Base-by-base conservation (phyloP, 2,888 invertebrate genomes). In the Ennomos fuscantarius region DNA sequence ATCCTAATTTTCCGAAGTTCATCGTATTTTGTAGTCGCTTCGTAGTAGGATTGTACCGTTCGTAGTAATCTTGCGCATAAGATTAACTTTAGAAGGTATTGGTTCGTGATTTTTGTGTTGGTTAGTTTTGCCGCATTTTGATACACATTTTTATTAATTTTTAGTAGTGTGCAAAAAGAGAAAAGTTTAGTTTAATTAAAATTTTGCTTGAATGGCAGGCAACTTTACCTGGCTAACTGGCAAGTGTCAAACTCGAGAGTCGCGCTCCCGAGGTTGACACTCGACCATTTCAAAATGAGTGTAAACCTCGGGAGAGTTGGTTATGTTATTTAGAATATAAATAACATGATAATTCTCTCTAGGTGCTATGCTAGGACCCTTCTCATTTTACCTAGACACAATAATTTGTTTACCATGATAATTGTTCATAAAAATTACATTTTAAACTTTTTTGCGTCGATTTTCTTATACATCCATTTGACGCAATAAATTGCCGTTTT, bases 11-110 rank as follows among this genome's bases (percentile, higher is more conserved):
- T 40, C 33, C 11, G 50, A 56, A 56, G 51, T 65, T 67, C 55
- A 49, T 60, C 12, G 68, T 72, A 65, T 70, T 74, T 70, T 60
- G 44, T 68, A 66, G 63, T 71, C 59, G 76, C 76, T 75, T 73
- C 61, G 74, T 75, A 70, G 72, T 73, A 66, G 76, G 80, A 76
- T 73, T 72, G 82, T 87, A 83, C 85, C 85, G 76, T 89, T 24
- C 90, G 69, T 75, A 81, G 82, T 89, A 84, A 88, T 91, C 91
- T 91, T 89, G 73, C 55, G 41, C 47, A 72, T 80, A 82, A 91
- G 91, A 91, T 90, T 88, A 87, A 73, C 84, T 86, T 78, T 76
- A 79, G 86, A 91, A 78, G 88, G 86, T 86, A 85, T 79, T 72
- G 79, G 70, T 73, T 72, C 60, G 70, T 52, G 70, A 68, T 68